phyloP scores from a whole-genome alignment of 92 coral and sea anemone species.

The Paragorgia papillata region DNA sequence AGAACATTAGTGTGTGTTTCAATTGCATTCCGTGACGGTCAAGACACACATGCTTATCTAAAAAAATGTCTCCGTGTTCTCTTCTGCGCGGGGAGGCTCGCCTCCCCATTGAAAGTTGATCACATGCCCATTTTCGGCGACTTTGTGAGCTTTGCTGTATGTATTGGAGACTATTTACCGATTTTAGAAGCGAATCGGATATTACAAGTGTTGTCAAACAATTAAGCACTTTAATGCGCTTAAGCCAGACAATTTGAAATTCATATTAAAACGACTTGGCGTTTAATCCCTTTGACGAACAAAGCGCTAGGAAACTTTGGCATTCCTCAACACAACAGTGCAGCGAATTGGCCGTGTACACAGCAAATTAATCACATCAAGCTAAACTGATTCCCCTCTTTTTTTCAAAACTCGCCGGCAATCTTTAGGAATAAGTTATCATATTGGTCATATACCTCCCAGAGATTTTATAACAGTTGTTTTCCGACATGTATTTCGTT shows the following conservation, averaged over 20 bases:
- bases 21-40: slow-evolving; percentile 21
- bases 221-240: slow-evolving; percentile 28
- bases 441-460: slow-evolving; percentile 25
- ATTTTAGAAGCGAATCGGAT: slow-evolving; percentile 24
- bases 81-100: background rate
- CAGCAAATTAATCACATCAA: slow-evolving; percentile 12
- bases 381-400: no score
- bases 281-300: slow-evolving; percentile 41
- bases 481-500: slow-evolving; percentile 54
- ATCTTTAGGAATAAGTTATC: slow-evolving; percentile 28
- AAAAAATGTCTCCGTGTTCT: background rate
- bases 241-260: slow-evolving; percentile 25
- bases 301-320: slow-evolving; percentile 23
- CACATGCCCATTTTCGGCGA: slow-evolving; percentile 8
- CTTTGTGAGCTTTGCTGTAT: background rate
- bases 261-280: slow-evolving; percentile 31
- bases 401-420: no score
- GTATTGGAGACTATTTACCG: slow-evolving; percentile 12
- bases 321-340: slow-evolving; percentile 22
- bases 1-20: no score
- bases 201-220: slow-evolving; percentile 31
- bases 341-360: slow-evolving; percentile 14
- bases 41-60: background rate
- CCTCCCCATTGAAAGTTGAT: background rate
- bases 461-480: slow-evolving; percentile 47